These are phyloP conservation scores for Spilosoma lubricipeda DNA, from an alignment of 2,888 invertebrate genomes.

Conservation along the genomic window DNA sequence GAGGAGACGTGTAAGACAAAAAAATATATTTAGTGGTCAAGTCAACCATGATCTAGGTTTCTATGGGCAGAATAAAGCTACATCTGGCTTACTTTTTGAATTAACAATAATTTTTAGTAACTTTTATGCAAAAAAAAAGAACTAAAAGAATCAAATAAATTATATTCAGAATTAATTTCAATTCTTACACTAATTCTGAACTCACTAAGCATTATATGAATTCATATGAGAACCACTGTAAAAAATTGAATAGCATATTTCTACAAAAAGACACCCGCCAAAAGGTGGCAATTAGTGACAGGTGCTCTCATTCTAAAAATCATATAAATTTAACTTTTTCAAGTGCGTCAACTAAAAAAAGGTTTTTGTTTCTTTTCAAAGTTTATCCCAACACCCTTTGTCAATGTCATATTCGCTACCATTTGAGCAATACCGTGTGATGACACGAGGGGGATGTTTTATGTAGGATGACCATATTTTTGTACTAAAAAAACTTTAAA, in stretches of 20 bases:
- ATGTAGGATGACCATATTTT: constrained; percentile 32
- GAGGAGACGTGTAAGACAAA: too few relatives aligned
- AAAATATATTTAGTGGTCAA: too few relatives aligned
- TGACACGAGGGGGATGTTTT: constrained; percentile 76
- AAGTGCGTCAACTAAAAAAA: constrained; percentile 54
- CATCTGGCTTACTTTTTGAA: too few relatives aligned
- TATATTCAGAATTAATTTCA: not conserved
- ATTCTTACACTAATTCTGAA: constrained; percentile 19
- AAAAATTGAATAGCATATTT: constrained; percentile 30
- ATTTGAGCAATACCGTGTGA: constrained; percentile 76
- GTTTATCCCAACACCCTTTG: constrained; percentile 82
- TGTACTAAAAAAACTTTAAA: too few relatives aligned
- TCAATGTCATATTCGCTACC: constrained; percentile 81
- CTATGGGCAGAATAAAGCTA: too few relatives aligned
- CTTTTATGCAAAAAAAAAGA: too few relatives aligned
- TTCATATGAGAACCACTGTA: constrained; percentile 24
- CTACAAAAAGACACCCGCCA: constrained; percentile 77
- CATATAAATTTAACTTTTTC: constrained; percentile 75
- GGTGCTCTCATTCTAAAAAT: constrained; percentile 77
- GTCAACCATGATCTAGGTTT: too few relatives aligned
- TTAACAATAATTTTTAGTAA: too few relatives aligned
- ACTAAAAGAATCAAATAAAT: not conserved
- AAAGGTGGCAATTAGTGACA: constrained; percentile 86
- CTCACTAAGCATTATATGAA: constrained; percentile 29
- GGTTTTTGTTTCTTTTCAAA: constrained; percentile 68